Evolutionary conservation across 2,113 vertebrate species (phyloP).

Genomic region (Austrofundulus limnaeus): DNA sequence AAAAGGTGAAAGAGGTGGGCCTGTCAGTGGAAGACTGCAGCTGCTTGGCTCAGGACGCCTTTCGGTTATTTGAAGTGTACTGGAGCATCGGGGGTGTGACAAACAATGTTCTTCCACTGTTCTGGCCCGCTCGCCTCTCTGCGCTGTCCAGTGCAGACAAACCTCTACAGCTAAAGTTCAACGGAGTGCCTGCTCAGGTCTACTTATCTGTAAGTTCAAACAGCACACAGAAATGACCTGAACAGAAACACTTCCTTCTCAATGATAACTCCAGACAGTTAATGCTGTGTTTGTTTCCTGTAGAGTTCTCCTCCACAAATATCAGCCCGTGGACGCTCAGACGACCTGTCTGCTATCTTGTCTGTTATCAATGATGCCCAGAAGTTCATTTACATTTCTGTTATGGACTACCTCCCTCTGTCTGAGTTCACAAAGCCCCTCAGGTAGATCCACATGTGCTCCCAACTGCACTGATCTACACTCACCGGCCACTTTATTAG

Average conservation of each 20-base stretch:
- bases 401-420: constrained; percentile 82
- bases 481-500: no score
- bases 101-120: constrained; percentile 66
- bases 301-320: constrained; percentile 81
- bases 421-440: constrained; percentile 69
- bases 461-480: no score
- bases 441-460: constrained; percentile 59
- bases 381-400: constrained; percentile 76
- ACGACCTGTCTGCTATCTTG: constrained; percentile 80
- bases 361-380: constrained; percentile 77
- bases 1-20: constrained; percentile 83
- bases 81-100: constrained; percentile 65
- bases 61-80: constrained; percentile 78
- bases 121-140: constrained; percentile 76
- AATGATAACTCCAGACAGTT: not conserved
- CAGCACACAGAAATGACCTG: no score
- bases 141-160: constrained; percentile 75
- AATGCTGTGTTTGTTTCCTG: not conserved
- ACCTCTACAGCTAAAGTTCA: constrained; percentile 77
- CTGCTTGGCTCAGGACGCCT: constrained; percentile 80
- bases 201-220: constrained; percentile 80
- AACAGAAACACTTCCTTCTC: no score
- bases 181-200: constrained; percentile 76
- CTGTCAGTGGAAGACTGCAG: constrained; percentile 79
- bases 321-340: constrained; percentile 73